Base-by-base conservation (phyloP, 92 coral and sea anemone species). In the Actinernus sp. region DNA sequence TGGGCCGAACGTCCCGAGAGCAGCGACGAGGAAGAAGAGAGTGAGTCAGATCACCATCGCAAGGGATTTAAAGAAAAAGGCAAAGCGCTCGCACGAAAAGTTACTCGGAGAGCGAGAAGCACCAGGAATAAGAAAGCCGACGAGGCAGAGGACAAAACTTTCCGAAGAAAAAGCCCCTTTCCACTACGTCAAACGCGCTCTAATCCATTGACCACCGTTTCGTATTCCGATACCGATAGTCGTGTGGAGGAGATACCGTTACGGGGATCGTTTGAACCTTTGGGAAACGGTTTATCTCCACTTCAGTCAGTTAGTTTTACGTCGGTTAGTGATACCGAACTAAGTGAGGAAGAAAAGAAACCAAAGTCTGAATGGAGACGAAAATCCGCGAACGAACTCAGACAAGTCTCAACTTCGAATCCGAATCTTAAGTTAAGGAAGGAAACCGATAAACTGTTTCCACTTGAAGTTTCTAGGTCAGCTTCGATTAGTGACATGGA, bases 1-100 rank as follows among this genome's bases (percentile, higher is more conserved):
- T 91, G 97, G 97, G 97, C 93, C 72, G 97, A 91, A 52, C 79
- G 97, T 10, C 97, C 97, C 39, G 97, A 91, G 54, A 86, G 93
- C 63, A 54, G 86, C 9, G 85, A 83, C 50, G 97, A 91, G 57
- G 96, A 89, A 12, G 90, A 84, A 43, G 92, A 85, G 25, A 73
- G 66, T 2, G 88, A 72, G 24, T 30, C 78, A 26, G 88, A 74
- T 17, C 78, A 51, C 11, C 66, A 55, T 33, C 65, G 68, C 31
- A 60, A 56, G 41, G 68, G 78, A 41, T 5, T 9, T 17, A 83
- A 85, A 31, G 67, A 73, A 32, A 89, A n/a, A n/a, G n/a, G n/a
- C n/a, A 67, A 56, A 53, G 57, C 49, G 12, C 62, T 38, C 31
- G 88, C 52, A 31, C 84, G 88, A 13, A 82, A 82, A 60, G 49